Evolutionary conservation across 1,140 invertebrate species (phyloP), one percentile per base, ranked within the genome.

Genomic region (Drosophila orosa): DNA sequence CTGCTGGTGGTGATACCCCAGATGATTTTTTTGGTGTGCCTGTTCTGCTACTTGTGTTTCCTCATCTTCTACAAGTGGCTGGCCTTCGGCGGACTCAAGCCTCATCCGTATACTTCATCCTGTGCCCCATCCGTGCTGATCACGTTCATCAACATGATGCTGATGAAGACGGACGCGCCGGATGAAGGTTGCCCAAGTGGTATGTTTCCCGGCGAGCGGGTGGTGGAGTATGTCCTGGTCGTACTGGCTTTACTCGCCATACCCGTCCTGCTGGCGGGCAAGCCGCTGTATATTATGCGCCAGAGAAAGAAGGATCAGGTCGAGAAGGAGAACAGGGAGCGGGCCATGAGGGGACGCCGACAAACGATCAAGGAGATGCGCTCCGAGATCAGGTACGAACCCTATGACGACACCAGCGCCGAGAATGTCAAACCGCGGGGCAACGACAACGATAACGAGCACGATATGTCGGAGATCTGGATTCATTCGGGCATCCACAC

Each of bases 11-110:
- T 99, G 91, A 91, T 99, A 25, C 98, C 98, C 0, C 97, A 99
- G 93, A 89, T 99, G 1, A 90, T 99, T 17, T 99, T 99, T 93
- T 93, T 99, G 44, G 80, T 95, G 15, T 94, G 96, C 22, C 94
- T 99, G 13, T 99, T 99, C 93, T 95, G 96, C 52, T 99, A 99
- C 93, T 94, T 99, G 93, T 96, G 97, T 17, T 94, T 97, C 48
- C 94, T 99, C 92, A 95, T 99, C 92, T 95, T 99, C 86, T 94
- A 95, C 76, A 99, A 99, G 92, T 99, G 98, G 98, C 78, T 97
- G 29, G 92, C 93, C 9, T 98, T 96, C 19, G 99, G 99, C 92
- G 98, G 98, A 80, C 98, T 99, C 87, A 99, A 98, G 0, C 93
- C 94, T 82, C 96, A 50, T 95, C 90, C 90, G 6, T 37, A 78